Evolutionary conservation across 2,113 vertebrate genomes (phyloP).

Genomic region (Anarhynchus alexandrinus): DNA sequence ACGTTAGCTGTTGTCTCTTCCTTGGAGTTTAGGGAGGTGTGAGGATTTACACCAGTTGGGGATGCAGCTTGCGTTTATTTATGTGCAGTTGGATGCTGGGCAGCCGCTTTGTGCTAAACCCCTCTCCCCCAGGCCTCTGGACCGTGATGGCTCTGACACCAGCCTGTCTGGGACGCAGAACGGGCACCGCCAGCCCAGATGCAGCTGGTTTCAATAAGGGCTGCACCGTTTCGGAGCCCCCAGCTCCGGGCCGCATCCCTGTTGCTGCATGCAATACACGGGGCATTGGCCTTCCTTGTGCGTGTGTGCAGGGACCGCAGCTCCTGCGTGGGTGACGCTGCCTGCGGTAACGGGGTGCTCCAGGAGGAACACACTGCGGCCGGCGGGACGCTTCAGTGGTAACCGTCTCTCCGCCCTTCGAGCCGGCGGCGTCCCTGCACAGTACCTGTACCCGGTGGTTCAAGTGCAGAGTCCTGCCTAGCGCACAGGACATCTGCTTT

Average conservation of each 20-base stretch:
- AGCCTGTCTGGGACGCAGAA: background rate
- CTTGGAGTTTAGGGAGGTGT: background rate
- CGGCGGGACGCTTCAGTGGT: rapidly evolving
- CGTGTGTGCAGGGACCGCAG: background rate
- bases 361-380: background rate
- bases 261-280: rapidly evolving
- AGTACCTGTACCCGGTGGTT: background rate
- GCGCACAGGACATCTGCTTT: background rate
- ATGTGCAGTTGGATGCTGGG: background rate
- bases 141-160: background rate
- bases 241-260: background rate
- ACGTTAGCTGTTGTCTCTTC: background rate
- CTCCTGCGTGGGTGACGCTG: background rate
- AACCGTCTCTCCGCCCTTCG: background rate
- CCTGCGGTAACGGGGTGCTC: background rate
- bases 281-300: background rate
- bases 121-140: background rate
- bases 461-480: background rate
- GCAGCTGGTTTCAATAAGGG: background rate
- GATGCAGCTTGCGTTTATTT: background rate
- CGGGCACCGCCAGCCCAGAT: background rate
- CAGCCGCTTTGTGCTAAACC: background rate
- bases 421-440: background rate
- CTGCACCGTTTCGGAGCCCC: background rate
- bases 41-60: background rate